phyloP scores from a whole-genome alignment of 2,888 invertebrate species.

The Galerucella pusilla region DNA sequence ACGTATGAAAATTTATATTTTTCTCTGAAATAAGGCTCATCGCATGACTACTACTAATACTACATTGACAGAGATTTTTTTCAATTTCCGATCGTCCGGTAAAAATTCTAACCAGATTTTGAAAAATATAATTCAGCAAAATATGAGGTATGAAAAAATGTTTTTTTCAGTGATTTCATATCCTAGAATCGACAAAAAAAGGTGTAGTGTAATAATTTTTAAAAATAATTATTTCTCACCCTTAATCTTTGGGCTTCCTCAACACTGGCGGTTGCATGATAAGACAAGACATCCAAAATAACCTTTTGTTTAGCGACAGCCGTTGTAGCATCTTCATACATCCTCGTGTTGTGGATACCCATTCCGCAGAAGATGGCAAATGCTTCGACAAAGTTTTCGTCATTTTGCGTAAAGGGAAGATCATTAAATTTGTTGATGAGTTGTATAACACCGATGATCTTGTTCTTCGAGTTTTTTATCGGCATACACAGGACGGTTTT shows the following conservation, averaged over 20 bases:
- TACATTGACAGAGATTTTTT: too few species aligned
- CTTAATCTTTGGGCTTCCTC: slow-evolving; percentile 90
- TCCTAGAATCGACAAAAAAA: too few species aligned
- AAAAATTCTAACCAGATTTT: too few species aligned
- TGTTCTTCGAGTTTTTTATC: slow-evolving; percentile 91
- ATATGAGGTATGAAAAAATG: too few species aligned
- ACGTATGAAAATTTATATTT: too few species aligned
- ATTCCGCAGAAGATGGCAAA: slow-evolving; percentile 98
- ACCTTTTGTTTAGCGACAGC: slow-evolving; percentile 98
- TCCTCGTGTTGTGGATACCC: slow-evolving; percentile 97
- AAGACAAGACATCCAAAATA: slow-evolving; percentile 92
- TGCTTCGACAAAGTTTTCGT: slow-evolving; percentile 96
- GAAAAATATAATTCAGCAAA: too few species aligned
- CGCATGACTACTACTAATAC: too few species aligned
- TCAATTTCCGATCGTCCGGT: too few species aligned
- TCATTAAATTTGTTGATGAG: slow-evolving; percentile 94
- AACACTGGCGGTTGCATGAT: slow-evolving; percentile 91
- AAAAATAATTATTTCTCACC: slow-evolving; percentile 68
- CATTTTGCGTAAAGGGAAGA: slow-evolving; percentile 91
- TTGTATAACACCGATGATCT: slow-evolving; percentile 93
- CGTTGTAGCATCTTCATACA: slow-evolving; percentile 95
- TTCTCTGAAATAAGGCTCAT: too few species aligned
- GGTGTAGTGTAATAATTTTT: background rate
- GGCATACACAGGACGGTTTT: slow-evolving; percentile 95
- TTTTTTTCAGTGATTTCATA: too few species aligned